These are phyloP conservation scores for Caloenas nicobarica DNA, from an alignment of 2,113 vertebrate species.

Conservation along the genomic window DNA sequence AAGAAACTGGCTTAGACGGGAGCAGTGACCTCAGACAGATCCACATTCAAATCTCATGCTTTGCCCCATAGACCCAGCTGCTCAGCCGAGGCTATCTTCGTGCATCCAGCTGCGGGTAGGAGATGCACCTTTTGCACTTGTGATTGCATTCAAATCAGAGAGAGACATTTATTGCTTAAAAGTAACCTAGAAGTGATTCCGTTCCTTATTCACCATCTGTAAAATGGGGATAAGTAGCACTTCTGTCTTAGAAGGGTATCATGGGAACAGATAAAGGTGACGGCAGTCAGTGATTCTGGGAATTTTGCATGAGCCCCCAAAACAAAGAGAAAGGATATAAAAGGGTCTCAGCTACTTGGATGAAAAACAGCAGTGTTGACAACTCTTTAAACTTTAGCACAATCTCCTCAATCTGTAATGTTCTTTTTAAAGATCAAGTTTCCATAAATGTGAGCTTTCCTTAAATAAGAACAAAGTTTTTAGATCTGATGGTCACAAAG, in stretches of 20 bases:
- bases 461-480: neutral
- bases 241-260: neutral
- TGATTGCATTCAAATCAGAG: neutral
- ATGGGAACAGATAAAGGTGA: neutral
- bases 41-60: neutral
- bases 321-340: neutral
- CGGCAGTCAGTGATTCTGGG: neutral
- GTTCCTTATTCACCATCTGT: neutral
- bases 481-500: neutral
- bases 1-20: neutral
- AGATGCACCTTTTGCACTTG: neutral
- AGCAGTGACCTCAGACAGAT: neutral
- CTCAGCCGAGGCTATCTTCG: neutral
- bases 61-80: neutral
- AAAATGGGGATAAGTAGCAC: neutral
- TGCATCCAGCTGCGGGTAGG: neutral
- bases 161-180: neutral
- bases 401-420: neutral
- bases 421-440: neutral
- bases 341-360: neutral
- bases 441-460: neutral
- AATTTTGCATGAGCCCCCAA: neutral
- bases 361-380: neutral
- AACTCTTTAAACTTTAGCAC: neutral
- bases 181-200: neutral